Evolutionary conservation across 2,797 vertebrate species (phyloP), one percentile per base, ranked within the genome.

Genomic region (Xyrichtys novacula): DNA sequence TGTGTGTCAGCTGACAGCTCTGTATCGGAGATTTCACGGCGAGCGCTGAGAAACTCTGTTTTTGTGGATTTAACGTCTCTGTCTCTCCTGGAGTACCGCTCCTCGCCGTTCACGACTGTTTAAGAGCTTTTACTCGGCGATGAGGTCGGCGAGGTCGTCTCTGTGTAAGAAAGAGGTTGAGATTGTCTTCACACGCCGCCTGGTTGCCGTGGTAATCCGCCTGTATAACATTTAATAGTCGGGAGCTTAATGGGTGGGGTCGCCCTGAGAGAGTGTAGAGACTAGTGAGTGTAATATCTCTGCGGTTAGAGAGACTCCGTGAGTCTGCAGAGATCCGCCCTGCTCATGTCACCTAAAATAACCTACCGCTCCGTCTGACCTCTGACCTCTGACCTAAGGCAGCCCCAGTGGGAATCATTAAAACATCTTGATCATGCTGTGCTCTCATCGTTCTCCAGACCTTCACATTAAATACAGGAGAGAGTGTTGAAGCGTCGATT

Each of bases 21-120:
- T 71, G 80, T 73, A 50, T 79, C 34, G 28, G 66, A 84, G 76
- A 80, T 86, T 83, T 88, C 75, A 76, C 78, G 73, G 65, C 59
- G 60, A 23, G 61, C 52, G 78, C 74, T 5, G 69, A 75, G 81
- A 83, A 78, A 68, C 74, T 48, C 56, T 74, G 42, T 78, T 68
- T 68, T 38, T 71, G 75, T 65, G 71, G 85, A 75, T 75, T 86
- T 76, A 74, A 61, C 73, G 71, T 73, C 69, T 75, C 63, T 16
- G 17, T 43, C 62, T 52, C 23, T 39, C 17, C 26, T 72, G 64
- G 55, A 86, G 76, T 81, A 58, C 80, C 17, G 22, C 76, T 82
- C 76, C 60, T 74, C 62, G 48, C 19, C 61, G 72, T 72, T 58
- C 1, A 9, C 65, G 47, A 44, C 31, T 28, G 6, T 65, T 59